Evolutionary conservation across 2,888 invertebrate species (phyloP).

Genomic region (Galeruca laticollis): DNA sequence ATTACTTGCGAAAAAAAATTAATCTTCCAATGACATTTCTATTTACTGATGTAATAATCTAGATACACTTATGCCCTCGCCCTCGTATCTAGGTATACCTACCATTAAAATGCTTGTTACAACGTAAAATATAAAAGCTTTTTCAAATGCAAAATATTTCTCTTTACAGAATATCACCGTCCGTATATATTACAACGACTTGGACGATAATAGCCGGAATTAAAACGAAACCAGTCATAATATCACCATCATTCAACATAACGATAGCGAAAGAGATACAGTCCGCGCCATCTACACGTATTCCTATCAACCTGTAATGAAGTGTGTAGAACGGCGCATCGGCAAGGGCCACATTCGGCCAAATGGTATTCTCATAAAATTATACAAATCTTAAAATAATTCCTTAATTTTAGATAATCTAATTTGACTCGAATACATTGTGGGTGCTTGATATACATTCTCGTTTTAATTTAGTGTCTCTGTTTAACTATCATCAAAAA

Average conservation of each 20-base stretch:
- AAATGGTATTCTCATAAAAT: background rate
- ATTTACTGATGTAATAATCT: no score
- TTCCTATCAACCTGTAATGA: slow-evolving; percentile 44
- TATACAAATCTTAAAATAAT: no score
- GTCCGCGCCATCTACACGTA: slow-evolving; percentile 53
- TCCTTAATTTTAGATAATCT: no score
- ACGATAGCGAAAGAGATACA: slow-evolving; percentile 27
- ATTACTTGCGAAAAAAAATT: no score
- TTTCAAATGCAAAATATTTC: slow-evolving; percentile 29
- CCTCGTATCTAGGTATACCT: background rate
- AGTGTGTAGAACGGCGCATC: slow-evolving; percentile 29
- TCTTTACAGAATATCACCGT: slow-evolving; percentile 11
- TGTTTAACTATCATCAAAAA: no score
- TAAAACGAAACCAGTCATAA: slow-evolving; percentile 23
- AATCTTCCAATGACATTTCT: no score
- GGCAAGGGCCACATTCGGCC: slow-evolving; percentile 11
- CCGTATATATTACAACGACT: slow-evolving; percentile 6
- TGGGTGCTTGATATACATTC: no score
- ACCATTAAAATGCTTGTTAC: slow-evolving; percentile 12
- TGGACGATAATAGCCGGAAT: slow-evolving; percentile 14
- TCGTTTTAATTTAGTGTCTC: no score
- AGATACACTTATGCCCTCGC: no score
- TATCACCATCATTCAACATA: slow-evolving; percentile 18
- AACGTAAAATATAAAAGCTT: slow-evolving; percentile 22
- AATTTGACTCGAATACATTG: no score